Base-by-base conservation (phyloP, 1,140 invertebrate genomes). In the Leptinotarsa texana region DNA sequence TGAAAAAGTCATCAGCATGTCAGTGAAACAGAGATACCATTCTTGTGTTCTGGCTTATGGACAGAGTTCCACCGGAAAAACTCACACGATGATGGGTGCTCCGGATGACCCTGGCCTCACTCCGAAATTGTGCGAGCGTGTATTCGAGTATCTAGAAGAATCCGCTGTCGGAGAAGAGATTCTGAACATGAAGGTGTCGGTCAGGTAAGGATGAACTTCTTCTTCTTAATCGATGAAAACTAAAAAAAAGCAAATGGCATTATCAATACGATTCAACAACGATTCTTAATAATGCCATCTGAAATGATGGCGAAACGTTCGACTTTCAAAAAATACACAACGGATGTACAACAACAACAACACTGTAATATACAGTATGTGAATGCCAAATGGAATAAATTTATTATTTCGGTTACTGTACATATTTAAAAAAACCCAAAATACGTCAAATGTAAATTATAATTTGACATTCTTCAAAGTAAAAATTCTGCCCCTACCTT, bases 41-140 rank as follows among this genome's bases (percentile, higher is more conserved):
- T 87, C 89, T 13, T 92, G 91, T 81, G 87, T 92, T 22, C 87
- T 94, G 78, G 92, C 93, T 6, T 94, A 94, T 80, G 93, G 93
- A n/a, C 93, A 94, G 84, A 94, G 92, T 78, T 91, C 92, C 0
- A 91, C 92, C 0, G 93, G 93, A 17, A 94, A 94, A 84, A 94
- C 93, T 0, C 91, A 92, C 80, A 94, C 93, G 0, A 94, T 94
- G 92, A 89, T 92, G 87, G 91, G 91, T 8, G 86, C 86, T 21
- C 85, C 87, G 79, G 88, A 89, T 80, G 86, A 88, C 70, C 87
- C 88, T 65, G 89, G 89, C 2, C 69, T 90, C 4, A 89, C 86
- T 49, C 89, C 88, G 3, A 80, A 84, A 69, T 74, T 88, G 24
- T 87, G 87, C 72, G 75, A 83, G 72, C 78, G 80, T 65, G 77